Percentiles rank a stretch among this genome's conserved stretches.
These are phyloP conservation scores for Gambusia affinis DNA, from an alignment of 2,113 vertebrate genomes.

Conservation along the genomic window DNA sequence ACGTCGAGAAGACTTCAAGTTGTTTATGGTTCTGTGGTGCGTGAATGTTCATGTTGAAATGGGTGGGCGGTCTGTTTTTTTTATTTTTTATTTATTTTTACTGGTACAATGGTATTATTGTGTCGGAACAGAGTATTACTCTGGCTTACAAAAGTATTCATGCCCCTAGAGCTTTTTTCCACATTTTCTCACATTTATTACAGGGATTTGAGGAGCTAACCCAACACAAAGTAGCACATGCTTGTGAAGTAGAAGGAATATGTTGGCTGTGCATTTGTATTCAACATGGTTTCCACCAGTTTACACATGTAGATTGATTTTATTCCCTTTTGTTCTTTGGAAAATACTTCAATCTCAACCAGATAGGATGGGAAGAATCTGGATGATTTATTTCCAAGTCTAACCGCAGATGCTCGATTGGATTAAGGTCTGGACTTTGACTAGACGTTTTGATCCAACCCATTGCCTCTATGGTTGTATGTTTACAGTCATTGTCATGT, in stretches of 20 bases:
- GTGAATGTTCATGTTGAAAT: background rate
- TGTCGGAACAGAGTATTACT: background rate
- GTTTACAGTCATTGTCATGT: too few relatives aligned
- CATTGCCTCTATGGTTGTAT: too few relatives aligned
- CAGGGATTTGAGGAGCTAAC: background rate
- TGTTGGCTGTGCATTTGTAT: background rate
- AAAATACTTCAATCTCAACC: background rate
- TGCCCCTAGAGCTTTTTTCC: background rate
- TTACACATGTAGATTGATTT: background rate
- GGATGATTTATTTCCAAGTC: background rate
- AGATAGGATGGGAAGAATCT: background rate
- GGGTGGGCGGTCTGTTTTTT: background rate
- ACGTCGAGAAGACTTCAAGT: background rate
- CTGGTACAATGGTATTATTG: background rate
- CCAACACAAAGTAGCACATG: background rate
- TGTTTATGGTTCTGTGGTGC: background rate
- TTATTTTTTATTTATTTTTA: background rate
- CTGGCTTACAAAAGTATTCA: background rate
- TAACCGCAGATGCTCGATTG: background rate
- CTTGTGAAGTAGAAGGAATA: background rate
- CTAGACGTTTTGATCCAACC: too few relatives aligned
- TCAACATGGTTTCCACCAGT: background rate
- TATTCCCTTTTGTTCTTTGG: background rate
- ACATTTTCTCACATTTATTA: background rate
- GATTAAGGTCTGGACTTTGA: background rate